Percentiles rank a stretch among this genome's conserved stretches.
phyloP scores from a whole-genome alignment of 2,888 invertebrate genomes.

The Drosophila pullipes region DNA sequence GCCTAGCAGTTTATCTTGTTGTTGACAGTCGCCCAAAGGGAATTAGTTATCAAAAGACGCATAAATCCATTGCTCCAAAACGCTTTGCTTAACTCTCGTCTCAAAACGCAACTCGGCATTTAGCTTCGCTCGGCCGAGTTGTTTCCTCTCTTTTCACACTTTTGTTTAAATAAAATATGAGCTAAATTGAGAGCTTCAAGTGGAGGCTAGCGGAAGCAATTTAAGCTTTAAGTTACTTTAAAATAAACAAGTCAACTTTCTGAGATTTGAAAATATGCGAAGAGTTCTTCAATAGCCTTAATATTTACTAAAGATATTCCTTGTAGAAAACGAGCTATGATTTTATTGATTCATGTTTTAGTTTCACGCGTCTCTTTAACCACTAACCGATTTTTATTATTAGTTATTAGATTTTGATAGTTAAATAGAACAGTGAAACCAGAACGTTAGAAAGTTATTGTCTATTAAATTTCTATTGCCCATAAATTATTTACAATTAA shows the following conservation, averaged over 20 bases:
- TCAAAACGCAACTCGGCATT: slow-evolving; percentile 14
- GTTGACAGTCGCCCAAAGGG: slow-evolving; percentile 83
- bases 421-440: not conserved
- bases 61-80: slow-evolving; percentile 69
- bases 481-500: not conserved
- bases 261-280: not conserved
- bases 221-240: slow-evolving; percentile 13
- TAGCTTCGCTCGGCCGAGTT: slow-evolving; percentile 1
- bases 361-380: not conserved
- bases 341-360: not conserved
- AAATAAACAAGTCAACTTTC: not conserved
- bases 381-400: not conserved
- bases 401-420: not conserved
- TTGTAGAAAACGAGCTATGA: not conserved
- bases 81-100: slow-evolving; percentile 24
- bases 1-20: slow-evolving; percentile 72
- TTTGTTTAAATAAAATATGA: slow-evolving; percentile 66
- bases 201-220: slow-evolving; percentile 2
- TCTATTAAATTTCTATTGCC: not conserved
- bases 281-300: not conserved
- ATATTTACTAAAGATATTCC: not conserved
- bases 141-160: slow-evolving; percentile 20
- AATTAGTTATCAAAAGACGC: slow-evolving; percentile 80
- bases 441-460: not conserved
- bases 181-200: slow-evolving; percentile 43